Evolutionary conservation across 2,113 vertebrate genomes (phyloP).

Genomic region (Myrmecobius fasciatus): DNA sequence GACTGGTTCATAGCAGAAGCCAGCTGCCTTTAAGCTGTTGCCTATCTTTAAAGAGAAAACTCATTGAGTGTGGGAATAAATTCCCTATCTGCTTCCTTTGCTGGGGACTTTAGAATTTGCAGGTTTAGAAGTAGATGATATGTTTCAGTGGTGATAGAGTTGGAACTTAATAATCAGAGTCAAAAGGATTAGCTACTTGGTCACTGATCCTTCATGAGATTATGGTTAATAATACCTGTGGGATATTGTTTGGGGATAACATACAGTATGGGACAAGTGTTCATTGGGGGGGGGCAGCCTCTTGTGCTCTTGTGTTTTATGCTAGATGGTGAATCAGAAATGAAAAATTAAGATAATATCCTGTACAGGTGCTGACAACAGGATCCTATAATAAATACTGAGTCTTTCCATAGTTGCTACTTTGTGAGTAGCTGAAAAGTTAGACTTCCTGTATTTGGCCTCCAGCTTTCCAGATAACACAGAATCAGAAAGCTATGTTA

Average conservation of each 20-base stretch:
- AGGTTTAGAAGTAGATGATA: neutral
- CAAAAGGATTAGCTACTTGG: neutral
- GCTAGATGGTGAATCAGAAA: constrained; percentile 8
- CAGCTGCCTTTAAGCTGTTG: constrained; percentile 64
- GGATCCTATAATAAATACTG: neutral
- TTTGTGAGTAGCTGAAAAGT: neutral
- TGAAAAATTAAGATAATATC: neutral
- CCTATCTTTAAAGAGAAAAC: constrained; percentile 43
- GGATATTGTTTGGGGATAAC: neutral
- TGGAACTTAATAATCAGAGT: constrained; percentile 13
- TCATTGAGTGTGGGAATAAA: neutral
- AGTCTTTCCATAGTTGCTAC: neutral
- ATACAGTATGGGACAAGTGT: neutral
- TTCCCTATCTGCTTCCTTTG: neutral
- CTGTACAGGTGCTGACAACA: neutral
- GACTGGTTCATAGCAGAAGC: constrained; percentile 64
- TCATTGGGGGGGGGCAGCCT: too few species aligned
- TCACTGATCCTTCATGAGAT: rapidly evolving
- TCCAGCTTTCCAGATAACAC: neutral
- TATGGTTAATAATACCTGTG: neutral
- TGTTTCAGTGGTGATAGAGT: neutral
- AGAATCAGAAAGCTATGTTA: neutral
- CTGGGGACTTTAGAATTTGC: neutral
- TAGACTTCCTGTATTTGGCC: constrained; percentile 1
- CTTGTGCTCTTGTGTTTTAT: neutral